Evolutionary conservation across 1,140 invertebrate species (phyloP).

Genomic region (Meloidogyne floridensis): DNA sequence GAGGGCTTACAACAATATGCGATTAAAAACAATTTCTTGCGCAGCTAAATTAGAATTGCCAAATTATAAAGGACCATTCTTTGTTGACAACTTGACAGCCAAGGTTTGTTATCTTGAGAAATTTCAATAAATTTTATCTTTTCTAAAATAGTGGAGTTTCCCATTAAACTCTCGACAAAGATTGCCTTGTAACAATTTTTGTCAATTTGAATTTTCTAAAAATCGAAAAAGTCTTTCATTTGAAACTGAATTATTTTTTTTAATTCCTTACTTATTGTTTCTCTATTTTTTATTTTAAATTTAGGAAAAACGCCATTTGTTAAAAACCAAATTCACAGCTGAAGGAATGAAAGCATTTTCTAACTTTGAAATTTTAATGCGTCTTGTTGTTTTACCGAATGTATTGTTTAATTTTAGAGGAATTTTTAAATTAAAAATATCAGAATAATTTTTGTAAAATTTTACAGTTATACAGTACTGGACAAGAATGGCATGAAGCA

Average conservation of each 20-base stretch:
- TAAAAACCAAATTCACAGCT: background rate
- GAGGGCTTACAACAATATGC: background rate
- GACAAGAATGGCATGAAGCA: slow-evolving; percentile 17
- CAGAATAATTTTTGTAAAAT: background rate
- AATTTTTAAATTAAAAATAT: too few species aligned
- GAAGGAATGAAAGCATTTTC: background rate
- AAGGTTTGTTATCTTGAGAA: background rate
- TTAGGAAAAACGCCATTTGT: background rate
- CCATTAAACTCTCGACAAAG: too few species aligned
- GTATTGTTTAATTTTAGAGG: background rate
- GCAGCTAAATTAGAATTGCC: slow-evolving; percentile 15
- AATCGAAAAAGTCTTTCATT: too few species aligned
- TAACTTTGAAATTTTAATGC: background rate
- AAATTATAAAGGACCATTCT: slow-evolving; percentile 6
- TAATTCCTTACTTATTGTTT: too few species aligned
- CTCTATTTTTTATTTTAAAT: background rate
- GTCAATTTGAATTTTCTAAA: too few species aligned
- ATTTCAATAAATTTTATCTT: too few species aligned
- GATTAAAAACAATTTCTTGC: slow-evolving; percentile 18
- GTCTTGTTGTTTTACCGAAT: background rate
- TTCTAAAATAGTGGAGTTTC: too few species aligned
- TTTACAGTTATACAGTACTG: background rate
- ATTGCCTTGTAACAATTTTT: too few species aligned
- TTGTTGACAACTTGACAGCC: background rate
- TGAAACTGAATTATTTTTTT: too few species aligned